These are phyloP conservation scores for Scaeva pyrastri DNA, from an alignment of 2,888 invertebrate species.

Conservation along the genomic window DNA sequence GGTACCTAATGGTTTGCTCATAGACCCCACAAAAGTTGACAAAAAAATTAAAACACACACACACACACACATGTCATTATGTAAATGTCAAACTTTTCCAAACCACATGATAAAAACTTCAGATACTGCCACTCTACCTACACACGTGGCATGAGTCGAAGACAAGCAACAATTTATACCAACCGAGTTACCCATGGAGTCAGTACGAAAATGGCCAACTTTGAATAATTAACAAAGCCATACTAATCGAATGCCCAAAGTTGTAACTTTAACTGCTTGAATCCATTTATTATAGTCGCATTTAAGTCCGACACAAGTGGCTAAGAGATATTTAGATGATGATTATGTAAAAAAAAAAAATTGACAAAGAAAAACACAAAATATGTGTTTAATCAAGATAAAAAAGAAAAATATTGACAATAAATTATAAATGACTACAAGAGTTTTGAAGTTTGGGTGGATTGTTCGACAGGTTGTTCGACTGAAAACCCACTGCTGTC, in stretches of 20 bases:
- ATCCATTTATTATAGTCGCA: constrained; percentile 14
- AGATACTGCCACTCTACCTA: neutral
- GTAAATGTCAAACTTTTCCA: neutral
- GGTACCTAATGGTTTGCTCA: constrained; percentile 9
- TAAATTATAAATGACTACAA: constrained; percentile 33
- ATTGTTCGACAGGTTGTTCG: constrained; percentile 18
- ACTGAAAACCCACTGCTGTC: constrained; percentile 10
- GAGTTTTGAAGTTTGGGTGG: constrained; percentile 27
- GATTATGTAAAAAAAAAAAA: constrained; percentile 19
- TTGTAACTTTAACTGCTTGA: constrained; percentile 12
- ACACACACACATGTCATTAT: neutral
- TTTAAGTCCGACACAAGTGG: constrained; percentile 12
- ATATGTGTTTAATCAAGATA: constrained; percentile 29
- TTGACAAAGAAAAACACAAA: neutral
- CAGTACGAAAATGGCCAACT: neutral
- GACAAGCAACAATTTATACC: neutral
- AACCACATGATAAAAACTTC: neutral
- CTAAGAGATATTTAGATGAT: neutral
- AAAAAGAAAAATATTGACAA: constrained; percentile 66
- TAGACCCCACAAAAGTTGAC: constrained; percentile 5
- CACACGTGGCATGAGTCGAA: constrained; percentile 9
- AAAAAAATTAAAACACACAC: neutral
- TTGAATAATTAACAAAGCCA: constrained; percentile 27
- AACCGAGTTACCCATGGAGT: constrained; percentile 4
- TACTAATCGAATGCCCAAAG: constrained; percentile 35